These are phyloP conservation scores for Bombus affinis DNA, from an alignment of 1,140 invertebrate genomes.

Conservation along the genomic window DNA sequence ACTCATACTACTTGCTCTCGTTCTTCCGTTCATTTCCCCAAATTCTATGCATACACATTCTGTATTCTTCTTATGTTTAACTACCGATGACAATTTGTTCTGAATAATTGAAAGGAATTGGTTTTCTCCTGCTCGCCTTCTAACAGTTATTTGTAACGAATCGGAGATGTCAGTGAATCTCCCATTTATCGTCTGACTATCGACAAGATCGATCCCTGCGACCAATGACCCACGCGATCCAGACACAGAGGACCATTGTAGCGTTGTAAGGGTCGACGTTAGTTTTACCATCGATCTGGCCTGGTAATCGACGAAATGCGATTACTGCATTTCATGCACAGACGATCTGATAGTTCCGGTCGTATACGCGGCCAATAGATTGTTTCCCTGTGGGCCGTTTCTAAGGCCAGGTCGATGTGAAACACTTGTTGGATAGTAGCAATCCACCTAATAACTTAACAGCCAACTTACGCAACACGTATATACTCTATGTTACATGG, in stretches of 20 bases:
- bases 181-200: background rate
- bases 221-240: background rate
- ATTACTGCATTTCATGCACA: constrained; percentile 29
- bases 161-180: background rate
- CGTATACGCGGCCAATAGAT: background rate
- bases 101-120: too few relatives aligned
- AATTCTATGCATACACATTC: too few relatives aligned
- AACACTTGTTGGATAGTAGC: constrained; percentile 56
- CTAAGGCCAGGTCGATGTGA: constrained; percentile 18
- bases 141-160: background rate
- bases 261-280: background rate
- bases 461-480: constrained; percentile 14
- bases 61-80: fast-evolving
- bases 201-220: background rate
- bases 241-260: constrained; percentile 26
- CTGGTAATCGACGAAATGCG: constrained; percentile 33
- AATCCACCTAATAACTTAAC: constrained; percentile 22
- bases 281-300: constrained; percentile 27
- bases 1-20: background rate
- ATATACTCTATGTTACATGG: background rate
- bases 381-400: constrained; percentile 13
- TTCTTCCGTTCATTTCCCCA: background rate
- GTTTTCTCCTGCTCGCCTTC: background rate
- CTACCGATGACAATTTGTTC: too few relatives aligned
- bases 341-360: constrained; percentile 1